Percentiles rank a stretch among this genome's conserved stretches.
Conservation (phyloP, 2,888 invertebrate genomes). For the Ectemnius continuus region DNA sequence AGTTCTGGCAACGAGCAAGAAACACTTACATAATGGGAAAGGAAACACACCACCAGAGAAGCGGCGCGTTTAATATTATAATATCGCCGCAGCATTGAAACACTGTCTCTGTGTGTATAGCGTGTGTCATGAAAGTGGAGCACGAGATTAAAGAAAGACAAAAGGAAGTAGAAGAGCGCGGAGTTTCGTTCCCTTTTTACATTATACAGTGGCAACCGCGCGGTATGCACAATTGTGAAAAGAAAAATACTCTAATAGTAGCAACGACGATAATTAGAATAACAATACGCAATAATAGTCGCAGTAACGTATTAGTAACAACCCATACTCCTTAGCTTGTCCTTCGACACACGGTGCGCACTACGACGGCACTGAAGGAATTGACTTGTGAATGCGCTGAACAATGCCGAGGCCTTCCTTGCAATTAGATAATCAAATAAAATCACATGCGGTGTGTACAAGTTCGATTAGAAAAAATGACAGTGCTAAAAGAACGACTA, state of each 20-base stretch:
- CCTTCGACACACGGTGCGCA: slow-evolving; percentile 23
- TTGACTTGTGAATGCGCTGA: slow-evolving; percentile 43
- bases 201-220: slow-evolving; percentile 4
- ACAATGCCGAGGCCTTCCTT: slow-evolving; percentile 28
- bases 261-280: slow-evolving; percentile 10
- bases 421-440: slow-evolving; percentile 28
- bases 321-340: slow-evolving; percentile 17
- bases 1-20: slow-evolving; percentile 70
- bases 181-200: slow-evolving; percentile 5
- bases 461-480: slow-evolving; percentile 59
- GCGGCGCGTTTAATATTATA: slow-evolving; percentile 41
- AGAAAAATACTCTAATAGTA: background rate
- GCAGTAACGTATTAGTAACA: slow-evolving; percentile 24
- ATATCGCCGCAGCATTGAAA: slow-evolving; percentile 22
- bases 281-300: slow-evolving; percentile 9
- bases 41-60: slow-evolving; percentile 46
- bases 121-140: slow-evolving; percentile 13
- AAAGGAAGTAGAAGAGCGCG: background rate
- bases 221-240: background rate
- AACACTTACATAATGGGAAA: slow-evolving; percentile 66
- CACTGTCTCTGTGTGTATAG: slow-evolving; percentile 27
- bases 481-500: slow-evolving; percentile 72
- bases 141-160: slow-evolving; percentile 6
- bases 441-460: slow-evolving; percentile 36
- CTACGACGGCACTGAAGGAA: slow-evolving; percentile 20